These are phyloP conservation scores for Drosophila pruinosa DNA, from an alignment of 1,140 invertebrate species.

Conservation along the genomic window DNA sequence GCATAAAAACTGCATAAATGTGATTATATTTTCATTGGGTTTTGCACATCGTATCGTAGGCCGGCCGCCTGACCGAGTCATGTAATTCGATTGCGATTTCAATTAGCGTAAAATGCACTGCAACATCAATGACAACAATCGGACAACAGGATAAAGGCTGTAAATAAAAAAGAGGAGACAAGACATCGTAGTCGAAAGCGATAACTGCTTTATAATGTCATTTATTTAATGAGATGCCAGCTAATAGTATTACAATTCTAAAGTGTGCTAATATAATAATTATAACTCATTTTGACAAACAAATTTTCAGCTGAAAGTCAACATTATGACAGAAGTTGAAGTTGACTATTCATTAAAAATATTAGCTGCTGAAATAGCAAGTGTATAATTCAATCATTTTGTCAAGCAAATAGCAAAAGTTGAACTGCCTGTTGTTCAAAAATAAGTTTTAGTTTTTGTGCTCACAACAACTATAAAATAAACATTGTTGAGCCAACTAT, in stretches of 20 bases:
- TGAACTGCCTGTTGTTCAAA: background rate
- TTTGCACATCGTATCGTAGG: slow-evolving; percentile 37
- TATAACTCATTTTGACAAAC: background rate
- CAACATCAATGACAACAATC: slow-evolving; percentile 36
- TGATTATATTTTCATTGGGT: slow-evolving; percentile 80
- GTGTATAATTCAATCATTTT: too few relatives aligned
- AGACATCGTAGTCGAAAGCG: background rate
- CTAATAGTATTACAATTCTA: background rate
- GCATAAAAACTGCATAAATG: slow-evolving; percentile 81
- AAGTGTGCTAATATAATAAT: too few relatives aligned
- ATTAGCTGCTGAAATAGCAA: too few relatives aligned
- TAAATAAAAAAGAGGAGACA: background rate
- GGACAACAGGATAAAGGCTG: background rate
- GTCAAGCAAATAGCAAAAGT: too few relatives aligned
- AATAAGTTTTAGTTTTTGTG: background rate
- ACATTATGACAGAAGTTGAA: background rate
- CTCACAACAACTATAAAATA: too few relatives aligned
- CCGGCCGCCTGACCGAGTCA: slow-evolving; percentile 26
- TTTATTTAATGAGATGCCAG: background rate
- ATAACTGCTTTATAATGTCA: background rate
- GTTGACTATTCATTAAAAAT: too few relatives aligned
- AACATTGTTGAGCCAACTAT: too few relatives aligned
- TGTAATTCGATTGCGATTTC: slow-evolving; percentile 78
- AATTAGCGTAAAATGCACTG: slow-evolving; percentile 73
- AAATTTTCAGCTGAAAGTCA: background rate